These are phyloP conservation scores for Calypte anna DNA, from an alignment of 2,113 vertebrate species.

Conservation along the genomic window DNA sequence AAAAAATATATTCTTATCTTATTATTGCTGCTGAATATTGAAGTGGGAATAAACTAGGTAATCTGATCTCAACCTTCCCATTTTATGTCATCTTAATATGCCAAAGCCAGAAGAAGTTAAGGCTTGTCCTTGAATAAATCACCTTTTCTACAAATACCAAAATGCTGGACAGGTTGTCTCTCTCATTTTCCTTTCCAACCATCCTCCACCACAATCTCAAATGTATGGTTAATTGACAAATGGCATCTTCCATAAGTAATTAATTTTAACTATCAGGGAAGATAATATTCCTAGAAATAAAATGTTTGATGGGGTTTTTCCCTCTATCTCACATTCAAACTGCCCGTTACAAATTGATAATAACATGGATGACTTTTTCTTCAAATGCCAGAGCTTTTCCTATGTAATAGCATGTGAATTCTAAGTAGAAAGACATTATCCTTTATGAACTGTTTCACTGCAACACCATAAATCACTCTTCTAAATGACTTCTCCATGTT, in stretches of 20 bases:
- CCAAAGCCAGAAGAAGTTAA: conserved; percentile 21
- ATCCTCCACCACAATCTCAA: not conserved
- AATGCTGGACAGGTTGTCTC: not conserved
- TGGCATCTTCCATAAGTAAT: not conserved
- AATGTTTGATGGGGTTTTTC: conserved; percentile 5
- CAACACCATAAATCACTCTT: not conserved
- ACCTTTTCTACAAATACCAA: not conserved
- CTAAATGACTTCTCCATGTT: conserved; percentile 23
- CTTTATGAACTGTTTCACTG: conserved; percentile 27
- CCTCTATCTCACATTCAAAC: conserved; percentile 10
- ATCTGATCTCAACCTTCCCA: not conserved
- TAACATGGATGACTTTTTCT: conserved; percentile 46
- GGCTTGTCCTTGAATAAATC: conserved; percentile 1
- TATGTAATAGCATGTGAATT: conserved; percentile 22
- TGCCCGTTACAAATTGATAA: conserved; percentile 24
- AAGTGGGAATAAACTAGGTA: conserved; percentile 18
- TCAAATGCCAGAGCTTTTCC: conserved; percentile 56
- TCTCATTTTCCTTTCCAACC: conserved; percentile 4
- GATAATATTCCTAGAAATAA: conserved; percentile 16
- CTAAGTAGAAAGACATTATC: conserved; percentile 27
- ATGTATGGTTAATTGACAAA: conserved; percentile 12
- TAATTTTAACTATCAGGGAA: conserved; percentile 37
- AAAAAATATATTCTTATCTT: conserved; percentile 44
- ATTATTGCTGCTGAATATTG: conserved; percentile 33
- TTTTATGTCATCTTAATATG: not conserved